phyloP scores from a whole-genome alignment of 2,888 invertebrate species.

The Dasysyrphus tricinctus region DNA sequence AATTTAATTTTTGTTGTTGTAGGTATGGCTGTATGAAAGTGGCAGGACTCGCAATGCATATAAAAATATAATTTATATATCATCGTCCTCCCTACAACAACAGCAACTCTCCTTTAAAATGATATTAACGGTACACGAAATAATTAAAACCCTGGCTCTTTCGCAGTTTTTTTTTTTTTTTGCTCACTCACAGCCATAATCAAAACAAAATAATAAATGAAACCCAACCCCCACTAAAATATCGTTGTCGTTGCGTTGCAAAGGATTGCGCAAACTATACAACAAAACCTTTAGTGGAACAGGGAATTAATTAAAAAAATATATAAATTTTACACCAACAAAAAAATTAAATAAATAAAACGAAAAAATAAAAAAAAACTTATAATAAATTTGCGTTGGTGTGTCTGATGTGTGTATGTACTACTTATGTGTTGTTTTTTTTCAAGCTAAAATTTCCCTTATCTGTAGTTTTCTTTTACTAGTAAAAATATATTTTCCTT shows the following conservation, averaged over 20 bases:
- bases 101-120: constrained; percentile 54
- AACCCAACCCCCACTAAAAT: constrained; percentile 23
- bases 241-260: constrained; percentile 15
- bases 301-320: constrained; percentile 65
- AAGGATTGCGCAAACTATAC: constrained; percentile 29
- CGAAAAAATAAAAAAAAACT: constrained; percentile 36
- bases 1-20: constrained; percentile 37
- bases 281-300: constrained; percentile 20
- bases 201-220: constrained; percentile 56
- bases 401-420: neutral
- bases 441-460: constrained; percentile 36
- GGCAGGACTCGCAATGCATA: neutral
- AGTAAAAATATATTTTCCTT: constrained; percentile 27
- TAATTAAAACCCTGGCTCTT: constrained; percentile 59
- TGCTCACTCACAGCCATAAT: constrained; percentile 9
- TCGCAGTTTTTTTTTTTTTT: neutral
- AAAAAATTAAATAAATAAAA: constrained; percentile 28
- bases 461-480: neutral
- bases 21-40: neutral
- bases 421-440: neutral
- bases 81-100: constrained; percentile 23
- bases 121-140: constrained; percentile 68
- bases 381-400: constrained; percentile 45
- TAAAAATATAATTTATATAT: constrained; percentile 34
- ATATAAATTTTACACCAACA: constrained; percentile 22